phyloP scores from a whole-genome alignment of 2,888 invertebrate genomes.

The Sicus ferrugineus region DNA sequence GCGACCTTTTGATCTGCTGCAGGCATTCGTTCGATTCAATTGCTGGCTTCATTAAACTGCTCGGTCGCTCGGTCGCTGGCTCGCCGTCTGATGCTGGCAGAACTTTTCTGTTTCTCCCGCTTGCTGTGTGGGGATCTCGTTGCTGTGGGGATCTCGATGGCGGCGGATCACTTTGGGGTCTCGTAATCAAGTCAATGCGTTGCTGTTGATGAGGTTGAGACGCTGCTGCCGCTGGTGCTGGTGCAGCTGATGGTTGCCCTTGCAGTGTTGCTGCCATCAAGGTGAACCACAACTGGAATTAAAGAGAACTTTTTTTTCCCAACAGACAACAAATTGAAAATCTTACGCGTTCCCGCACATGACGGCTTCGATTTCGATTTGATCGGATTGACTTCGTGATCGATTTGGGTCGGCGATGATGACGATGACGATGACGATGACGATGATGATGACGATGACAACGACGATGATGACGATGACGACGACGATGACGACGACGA shows the following conservation, averaged over 20 bases:
- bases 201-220: constrained; percentile 29
- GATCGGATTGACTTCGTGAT: constrained; percentile 1
- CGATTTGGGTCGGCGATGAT: constrained; percentile 25
- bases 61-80: not conserved
- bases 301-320: too few relatives aligned
- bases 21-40: constrained; percentile 47
- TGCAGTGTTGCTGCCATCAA: constrained; percentile 29
- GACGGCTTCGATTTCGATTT: not conserved
- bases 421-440: not conserved
- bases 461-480: too few relatives aligned
- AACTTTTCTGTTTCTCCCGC: too few relatives aligned
- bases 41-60: constrained; percentile 47
- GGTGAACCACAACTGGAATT: constrained; percentile 34
- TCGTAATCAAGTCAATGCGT: too few relatives aligned
- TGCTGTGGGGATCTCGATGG: not conserved
- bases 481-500: too few relatives aligned
- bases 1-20: constrained; percentile 58
- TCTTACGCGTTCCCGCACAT: constrained; percentile 32
- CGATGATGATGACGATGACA: not conserved
- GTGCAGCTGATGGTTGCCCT: not conserved
- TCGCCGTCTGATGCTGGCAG: too few relatives aligned
- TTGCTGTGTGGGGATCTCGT: not conserved
- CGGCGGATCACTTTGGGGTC: not conserved
- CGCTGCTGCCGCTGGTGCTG: too few relatives aligned
- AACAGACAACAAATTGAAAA: constrained; percentile 29